phyloP scores from a whole-genome alignment of 2,888 invertebrate genomes.

The Lasioglossum villosulum region DNA sequence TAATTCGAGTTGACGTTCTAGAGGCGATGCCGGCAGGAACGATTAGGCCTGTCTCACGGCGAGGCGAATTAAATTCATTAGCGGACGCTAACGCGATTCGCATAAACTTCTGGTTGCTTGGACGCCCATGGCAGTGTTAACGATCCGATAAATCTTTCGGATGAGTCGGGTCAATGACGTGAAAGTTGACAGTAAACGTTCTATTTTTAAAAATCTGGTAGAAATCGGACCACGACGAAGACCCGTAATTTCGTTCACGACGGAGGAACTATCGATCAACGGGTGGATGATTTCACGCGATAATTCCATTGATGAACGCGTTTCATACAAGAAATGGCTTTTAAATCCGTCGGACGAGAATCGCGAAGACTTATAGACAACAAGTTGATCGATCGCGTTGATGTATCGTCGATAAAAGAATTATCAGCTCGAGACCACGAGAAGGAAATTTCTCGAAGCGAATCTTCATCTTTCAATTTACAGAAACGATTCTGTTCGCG shows the following conservation, averaged over 20 bases:
- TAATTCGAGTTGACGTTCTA: slow-evolving; percentile 11
- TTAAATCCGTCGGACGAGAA: slow-evolving; percentile 6
- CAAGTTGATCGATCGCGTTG: background rate
- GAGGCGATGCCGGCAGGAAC: slow-evolving; percentile 3
- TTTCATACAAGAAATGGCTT: slow-evolving; percentile 3
- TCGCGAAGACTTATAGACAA: slow-evolving; percentile 1
- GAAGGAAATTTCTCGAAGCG: background rate
- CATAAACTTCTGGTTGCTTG: slow-evolving; percentile 13
- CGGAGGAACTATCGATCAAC: background rate
- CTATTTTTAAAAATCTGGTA: background rate
- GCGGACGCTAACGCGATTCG: slow-evolving; percentile 38
- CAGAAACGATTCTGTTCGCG: background rate
- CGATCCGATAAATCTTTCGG: slow-evolving; percentile 25
- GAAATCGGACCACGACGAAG: background rate
- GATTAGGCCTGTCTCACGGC: slow-evolving; percentile 29
- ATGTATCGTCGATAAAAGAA: background rate
- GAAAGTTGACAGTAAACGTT: background rate
- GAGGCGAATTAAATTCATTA: slow-evolving; percentile 48
- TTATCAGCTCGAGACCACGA: background rate
- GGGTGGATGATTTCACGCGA: background rate
- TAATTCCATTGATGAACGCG: background rate
- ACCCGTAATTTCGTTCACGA: background rate
- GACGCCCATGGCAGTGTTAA: slow-evolving; percentile 9
- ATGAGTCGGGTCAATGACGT: background rate
- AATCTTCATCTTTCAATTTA: background rate